A percentile compares a stretch with the other conserved stretches of the same genome.
These are phyloP conservation scores for Agrotis exclamationis DNA, from an alignment of 2,888 invertebrate species.

Conservation along the genomic window DNA sequence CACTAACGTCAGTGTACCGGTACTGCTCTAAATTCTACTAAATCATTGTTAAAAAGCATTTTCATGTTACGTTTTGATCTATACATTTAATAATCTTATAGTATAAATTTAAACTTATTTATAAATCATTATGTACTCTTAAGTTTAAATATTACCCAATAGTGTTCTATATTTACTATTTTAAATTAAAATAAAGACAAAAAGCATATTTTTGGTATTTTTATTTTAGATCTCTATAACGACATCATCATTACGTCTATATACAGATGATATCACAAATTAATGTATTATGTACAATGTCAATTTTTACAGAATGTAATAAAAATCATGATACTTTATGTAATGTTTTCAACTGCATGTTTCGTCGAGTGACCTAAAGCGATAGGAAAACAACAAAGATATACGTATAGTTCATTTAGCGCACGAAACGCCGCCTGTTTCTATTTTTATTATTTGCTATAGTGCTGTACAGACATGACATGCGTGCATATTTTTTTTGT, in stretches of 20 bases:
- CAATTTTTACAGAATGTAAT: conserved; percentile 44
- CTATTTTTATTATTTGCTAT: too few species aligned
- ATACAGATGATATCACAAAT: conserved; percentile 64
- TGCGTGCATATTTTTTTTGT: not conserved
- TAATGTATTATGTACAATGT: conserved; percentile 62
- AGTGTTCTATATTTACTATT: conserved; percentile 41
- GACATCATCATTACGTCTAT: conserved; percentile 60
- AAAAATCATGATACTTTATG: conserved; percentile 36
- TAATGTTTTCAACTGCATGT: conserved; percentile 44
- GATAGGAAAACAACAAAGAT: conserved; percentile 47
- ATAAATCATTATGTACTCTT: conserved; percentile 44
- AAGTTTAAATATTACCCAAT: too few species aligned
- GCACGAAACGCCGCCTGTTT: too few species aligned
- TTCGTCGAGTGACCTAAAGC: conserved; percentile 34
- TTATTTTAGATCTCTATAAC: conserved; percentile 56
- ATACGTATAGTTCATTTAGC: not conserved
- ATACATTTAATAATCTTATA: conserved; percentile 38
- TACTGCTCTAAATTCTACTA: conserved; percentile 10
- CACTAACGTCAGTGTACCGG: conserved; percentile 14
- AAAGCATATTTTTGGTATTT: conserved; percentile 45
- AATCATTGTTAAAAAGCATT: conserved; percentile 58
- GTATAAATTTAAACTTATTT: conserved; percentile 37
- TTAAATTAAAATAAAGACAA: conserved; percentile 43
- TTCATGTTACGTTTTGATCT: conserved; percentile 45
- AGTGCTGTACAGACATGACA: not conserved